A percentile compares a stretch with the other conserved stretches of the same genome.
phyloP scores from a whole-genome alignment of 2,113 vertebrate species.

The Lagopus muta region DNA sequence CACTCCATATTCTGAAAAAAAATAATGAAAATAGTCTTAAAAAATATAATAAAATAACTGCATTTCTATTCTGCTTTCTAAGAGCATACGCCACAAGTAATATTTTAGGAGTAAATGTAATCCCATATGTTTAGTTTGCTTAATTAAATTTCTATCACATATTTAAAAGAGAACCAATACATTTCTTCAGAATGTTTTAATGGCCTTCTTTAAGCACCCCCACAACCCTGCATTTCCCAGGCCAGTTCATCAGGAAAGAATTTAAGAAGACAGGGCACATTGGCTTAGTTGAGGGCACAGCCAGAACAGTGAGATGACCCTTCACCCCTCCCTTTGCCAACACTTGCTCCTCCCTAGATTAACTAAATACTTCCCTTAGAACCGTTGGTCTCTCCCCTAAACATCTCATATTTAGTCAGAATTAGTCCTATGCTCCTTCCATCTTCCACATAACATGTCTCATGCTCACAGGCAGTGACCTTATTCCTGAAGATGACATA shows the following conservation, averaged over 20 bases:
- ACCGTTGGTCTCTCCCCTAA: background rate
- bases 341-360: background rate
- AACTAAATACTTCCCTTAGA: background rate
- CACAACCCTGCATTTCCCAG: background rate
- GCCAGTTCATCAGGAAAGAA: background rate
- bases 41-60: background rate
- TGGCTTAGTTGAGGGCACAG: background rate
- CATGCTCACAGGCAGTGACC: background rate
- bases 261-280: background rate
- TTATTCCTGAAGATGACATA: background rate
- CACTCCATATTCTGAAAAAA: background rate
- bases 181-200: background rate
- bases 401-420: background rate
- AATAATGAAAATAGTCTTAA: background rate
- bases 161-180: no score
- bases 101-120: background rate
- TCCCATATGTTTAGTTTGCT: background rate
- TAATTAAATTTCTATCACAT: background rate
- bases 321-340: background rate
- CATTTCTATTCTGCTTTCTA: background rate
- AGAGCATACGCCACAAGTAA: background rate
- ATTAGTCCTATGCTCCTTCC: background rate
- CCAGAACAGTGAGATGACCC: background rate
- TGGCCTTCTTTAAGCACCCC: background rate
- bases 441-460: background rate